phyloP scores from a whole-genome alignment of 30 jellyfish, hydroid and myxozoan species.

The Nemopilema nomurai region DNA sequence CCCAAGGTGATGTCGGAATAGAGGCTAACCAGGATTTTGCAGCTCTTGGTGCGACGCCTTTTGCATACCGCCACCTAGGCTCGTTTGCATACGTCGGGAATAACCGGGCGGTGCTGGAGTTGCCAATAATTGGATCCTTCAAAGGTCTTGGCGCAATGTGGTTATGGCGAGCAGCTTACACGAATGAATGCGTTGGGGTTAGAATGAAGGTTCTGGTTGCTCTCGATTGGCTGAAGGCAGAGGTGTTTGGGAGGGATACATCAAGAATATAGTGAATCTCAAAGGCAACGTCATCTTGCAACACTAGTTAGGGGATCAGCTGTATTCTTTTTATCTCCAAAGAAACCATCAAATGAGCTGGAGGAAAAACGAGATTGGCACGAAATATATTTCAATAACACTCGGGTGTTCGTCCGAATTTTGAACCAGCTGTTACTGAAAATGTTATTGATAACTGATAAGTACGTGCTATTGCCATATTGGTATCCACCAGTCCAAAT shows the following conservation, averaged over 20 bases:
- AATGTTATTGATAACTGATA: too few relatives aligned
- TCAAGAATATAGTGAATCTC: conserved; percentile 54
- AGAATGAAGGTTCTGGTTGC: conserved; percentile 76
- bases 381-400: too few relatives aligned
- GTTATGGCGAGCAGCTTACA: conserved; percentile 90
- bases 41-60: conserved; percentile 58
- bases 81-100: conserved; percentile 87
- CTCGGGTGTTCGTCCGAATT: too few relatives aligned
- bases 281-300: too few relatives aligned
- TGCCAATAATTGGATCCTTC: conserved; percentile 76
- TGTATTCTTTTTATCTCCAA: neutral
- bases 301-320: too few relatives aligned
- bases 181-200: conserved; percentile 81
- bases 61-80: conserved; percentile 77
- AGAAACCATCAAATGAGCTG: neutral
- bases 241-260: conserved; percentile 77
- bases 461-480: too few relatives aligned
- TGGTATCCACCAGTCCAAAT: too few relatives aligned
- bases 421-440: too few relatives aligned
- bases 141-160: conserved; percentile 76
- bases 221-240: conserved; percentile 84
- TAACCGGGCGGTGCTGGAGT: conserved; percentile 80
- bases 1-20: neutral
- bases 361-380: too few relatives aligned
- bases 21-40: conserved; percentile 43